These are phyloP conservation scores for Phyllotreta cruciferae DNA, from an alignment of 2,888 invertebrate species.

Conservation along the genomic window DNA sequence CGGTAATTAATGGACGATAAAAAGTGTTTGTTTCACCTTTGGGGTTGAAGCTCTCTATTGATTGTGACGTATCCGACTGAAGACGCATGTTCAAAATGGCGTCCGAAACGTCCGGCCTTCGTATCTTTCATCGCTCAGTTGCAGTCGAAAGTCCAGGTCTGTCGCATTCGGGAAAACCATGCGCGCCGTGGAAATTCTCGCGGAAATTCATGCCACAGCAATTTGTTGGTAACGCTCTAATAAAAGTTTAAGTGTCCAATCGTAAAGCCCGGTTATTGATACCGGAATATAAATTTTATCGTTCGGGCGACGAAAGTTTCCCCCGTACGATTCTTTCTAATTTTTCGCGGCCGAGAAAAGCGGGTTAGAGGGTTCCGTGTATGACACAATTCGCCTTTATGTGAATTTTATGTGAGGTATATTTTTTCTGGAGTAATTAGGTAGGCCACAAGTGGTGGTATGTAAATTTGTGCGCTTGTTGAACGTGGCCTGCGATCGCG, in stretches of 20 bases:
- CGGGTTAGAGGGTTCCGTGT: constrained; percentile 9
- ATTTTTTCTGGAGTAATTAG: constrained; percentile 19
- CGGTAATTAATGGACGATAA: constrained; percentile 42
- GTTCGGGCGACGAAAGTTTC: constrained; percentile 11
- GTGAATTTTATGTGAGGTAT: constrained; percentile 23
- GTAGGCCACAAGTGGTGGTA: constrained; percentile 31
- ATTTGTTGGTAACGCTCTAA: constrained; percentile 24
- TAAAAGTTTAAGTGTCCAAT: constrained; percentile 26
- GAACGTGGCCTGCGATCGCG: constrained; percentile 22
- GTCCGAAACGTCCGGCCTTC: constrained; percentile 47
- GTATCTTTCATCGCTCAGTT: constrained; percentile 50
- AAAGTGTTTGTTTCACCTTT: constrained; percentile 44
- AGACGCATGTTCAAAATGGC: constrained; percentile 58
- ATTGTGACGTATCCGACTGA: constrained; percentile 56
- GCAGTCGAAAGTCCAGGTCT: constrained; percentile 42
- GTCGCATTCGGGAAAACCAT: constrained; percentile 41
- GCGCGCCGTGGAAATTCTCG: constrained; percentile 42
- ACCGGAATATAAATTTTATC: constrained; percentile 22
- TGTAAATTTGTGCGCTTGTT: constrained; percentile 36
- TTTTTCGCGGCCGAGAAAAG: neutral
- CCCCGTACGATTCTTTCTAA: neutral
- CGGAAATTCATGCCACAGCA: constrained; percentile 31
- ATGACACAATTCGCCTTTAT: constrained; percentile 12
- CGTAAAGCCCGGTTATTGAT: constrained; percentile 33
- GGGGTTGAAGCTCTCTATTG: constrained; percentile 53